Evolutionary conservation across 2,113 vertebrate genomes (phyloP).

Genomic region (Gopherus evgoodei): DNA sequence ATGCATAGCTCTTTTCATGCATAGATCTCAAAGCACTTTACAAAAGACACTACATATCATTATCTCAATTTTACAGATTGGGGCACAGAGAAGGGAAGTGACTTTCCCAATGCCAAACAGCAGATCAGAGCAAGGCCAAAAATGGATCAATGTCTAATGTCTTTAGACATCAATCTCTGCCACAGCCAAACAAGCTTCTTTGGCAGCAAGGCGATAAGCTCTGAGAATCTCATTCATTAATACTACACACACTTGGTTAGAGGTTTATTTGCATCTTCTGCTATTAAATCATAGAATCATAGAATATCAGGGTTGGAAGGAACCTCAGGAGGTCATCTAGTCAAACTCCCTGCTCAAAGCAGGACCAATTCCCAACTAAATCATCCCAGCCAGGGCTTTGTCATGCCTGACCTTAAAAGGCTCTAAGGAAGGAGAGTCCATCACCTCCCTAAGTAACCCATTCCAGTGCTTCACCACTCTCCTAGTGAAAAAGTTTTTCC

Average conservation of each 20-base stretch:
- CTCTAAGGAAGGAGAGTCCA: too few relatives aligned
- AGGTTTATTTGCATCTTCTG: not conserved
- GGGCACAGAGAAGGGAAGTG: not conserved
- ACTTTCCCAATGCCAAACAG: not conserved
- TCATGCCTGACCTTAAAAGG: too few relatives aligned
- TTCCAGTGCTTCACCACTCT: too few relatives aligned
- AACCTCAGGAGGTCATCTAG: too few relatives aligned
- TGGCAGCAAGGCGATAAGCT: not conserved
- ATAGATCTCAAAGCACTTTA: not conserved
- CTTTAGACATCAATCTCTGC: not conserved
- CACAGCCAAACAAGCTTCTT: not conserved
- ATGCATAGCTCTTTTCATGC: not conserved
- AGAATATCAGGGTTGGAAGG: too few relatives aligned
- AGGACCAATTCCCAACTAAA: too few relatives aligned
- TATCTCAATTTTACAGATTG: not conserved
- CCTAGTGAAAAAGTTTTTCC: too few relatives aligned
- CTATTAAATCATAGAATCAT: not conserved
- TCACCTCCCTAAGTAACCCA: too few relatives aligned
- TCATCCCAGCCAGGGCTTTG: too few relatives aligned
- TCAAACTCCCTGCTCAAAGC: too few relatives aligned
- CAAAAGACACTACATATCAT: not conserved
- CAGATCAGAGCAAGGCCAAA: fast-evolving
- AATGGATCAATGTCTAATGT: not conserved
- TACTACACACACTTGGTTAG: not conserved
- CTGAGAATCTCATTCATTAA: not conserved